Conservation (phyloP, 2,797 vertebrate genomes). For the Catostomus latipinnis region DNA sequence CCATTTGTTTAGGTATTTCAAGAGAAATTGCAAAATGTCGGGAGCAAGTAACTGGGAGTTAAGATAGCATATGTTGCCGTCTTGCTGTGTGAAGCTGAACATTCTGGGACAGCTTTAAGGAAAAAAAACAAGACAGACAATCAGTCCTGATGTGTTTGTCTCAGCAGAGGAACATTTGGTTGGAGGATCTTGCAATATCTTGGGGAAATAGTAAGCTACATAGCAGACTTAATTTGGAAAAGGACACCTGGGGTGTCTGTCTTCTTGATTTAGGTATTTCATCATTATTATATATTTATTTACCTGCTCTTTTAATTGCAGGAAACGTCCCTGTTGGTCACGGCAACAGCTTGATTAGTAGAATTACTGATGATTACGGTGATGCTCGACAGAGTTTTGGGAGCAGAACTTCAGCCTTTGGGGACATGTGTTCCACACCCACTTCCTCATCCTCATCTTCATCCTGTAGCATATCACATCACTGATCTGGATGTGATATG, state of each 20-base stretch:
- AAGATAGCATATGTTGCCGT: conserved; percentile 27
- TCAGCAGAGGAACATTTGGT: background rate
- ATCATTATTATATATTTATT: conserved; percentile 41
- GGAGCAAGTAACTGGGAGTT: conserved; percentile 9
- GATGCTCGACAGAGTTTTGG: conserved; percentile 59
- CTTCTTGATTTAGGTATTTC: conserved; percentile 67
- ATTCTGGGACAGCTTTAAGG: conserved; percentile 24
- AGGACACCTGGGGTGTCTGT: conserved; percentile 73
- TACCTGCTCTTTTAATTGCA: conserved; percentile 37
- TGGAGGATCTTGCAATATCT: background rate
- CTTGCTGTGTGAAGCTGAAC: conserved; percentile 2
- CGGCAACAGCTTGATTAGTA: conserved; percentile 66
- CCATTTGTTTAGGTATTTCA: too few relatives aligned
- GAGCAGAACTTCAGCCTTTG: conserved; percentile 58
- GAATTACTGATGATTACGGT: conserved; percentile 74
- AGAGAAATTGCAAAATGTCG: too few relatives aligned
- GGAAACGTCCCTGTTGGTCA: conserved; percentile 56
- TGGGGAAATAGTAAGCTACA: conserved; percentile 6
- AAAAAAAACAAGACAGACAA: conserved; percentile 5
- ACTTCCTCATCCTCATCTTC: conserved; percentile 18
- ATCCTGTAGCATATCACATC: conserved; percentile 27
- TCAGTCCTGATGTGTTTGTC: conserved; percentile 4
- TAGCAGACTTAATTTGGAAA: conserved; percentile 71
- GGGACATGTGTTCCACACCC: conserved; percentile 60
- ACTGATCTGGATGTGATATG: conserved; percentile 48